Base-by-base conservation (phyloP, 2,113 vertebrate genomes). In the Ctenodactylus gundi region DNA sequence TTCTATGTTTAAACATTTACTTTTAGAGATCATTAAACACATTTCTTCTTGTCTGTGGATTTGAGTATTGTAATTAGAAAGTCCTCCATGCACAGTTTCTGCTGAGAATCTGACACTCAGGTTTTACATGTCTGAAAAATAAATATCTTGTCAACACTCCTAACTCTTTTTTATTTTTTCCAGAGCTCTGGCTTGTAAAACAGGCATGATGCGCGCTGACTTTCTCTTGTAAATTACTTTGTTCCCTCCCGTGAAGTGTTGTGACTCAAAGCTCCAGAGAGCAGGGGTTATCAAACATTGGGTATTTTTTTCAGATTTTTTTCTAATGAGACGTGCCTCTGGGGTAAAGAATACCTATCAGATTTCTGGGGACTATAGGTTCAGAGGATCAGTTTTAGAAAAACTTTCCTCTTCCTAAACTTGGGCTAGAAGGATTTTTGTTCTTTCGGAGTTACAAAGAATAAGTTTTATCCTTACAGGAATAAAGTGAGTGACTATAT, bases 81-180 rank as follows among this genome's bases (percentile, higher is more conserved):
- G 85, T 88, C 94, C 55, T 27, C 20, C 23, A 62, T 34, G 29
- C 41, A 75, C 41, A 83, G 44, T 51, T 96, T 96, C 90, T 76
- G 53, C 70, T 82, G 41, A 93, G 64, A 92, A 76, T 78, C 77
- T 53, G 27, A 93, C 58, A 80, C 23, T 93, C 77, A 92, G 80
- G 44, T 87, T 96, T 96, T 92, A 90, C 55, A 88, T 75, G 60
- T 87, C 92, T 94, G 65, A 88, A 93, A 96, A 93, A 94, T 95
- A 95, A 89, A 91, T 95, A 88, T 85, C 87, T 94, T 94, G 89
- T 97, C 96, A 95, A 82, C 76, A 94, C 76, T 76, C 21, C 7
- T 95, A 78, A 23, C 3, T 93, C 55, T 44, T 89, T 95, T 84
- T 94, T 76, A 68, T 94, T 88, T 93, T n/a, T 95, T 68, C 78